Percentiles rank a stretch among this genome's conserved stretches.
Conservation (phyloP, 2,113 vertebrate genomes). For the Corapipo altera region DNA sequence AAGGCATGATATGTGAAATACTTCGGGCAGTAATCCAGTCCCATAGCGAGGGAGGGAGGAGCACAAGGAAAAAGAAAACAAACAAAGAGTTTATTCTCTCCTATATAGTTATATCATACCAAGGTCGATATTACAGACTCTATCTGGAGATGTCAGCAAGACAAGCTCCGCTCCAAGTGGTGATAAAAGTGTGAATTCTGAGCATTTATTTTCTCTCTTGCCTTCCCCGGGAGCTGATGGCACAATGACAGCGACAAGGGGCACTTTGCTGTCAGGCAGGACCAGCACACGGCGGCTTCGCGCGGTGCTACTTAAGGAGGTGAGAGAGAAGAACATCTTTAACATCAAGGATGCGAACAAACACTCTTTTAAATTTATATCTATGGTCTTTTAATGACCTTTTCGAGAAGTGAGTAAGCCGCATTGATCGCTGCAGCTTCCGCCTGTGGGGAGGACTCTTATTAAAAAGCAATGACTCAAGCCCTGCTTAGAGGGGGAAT, state of each 20-base stretch:
- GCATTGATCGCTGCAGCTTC: slow-evolving; percentile 49
- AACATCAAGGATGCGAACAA: slow-evolving; percentile 47
- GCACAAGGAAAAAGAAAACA: background rate
- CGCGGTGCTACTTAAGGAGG: background rate
- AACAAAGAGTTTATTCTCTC: background rate
- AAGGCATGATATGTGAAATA: background rate
- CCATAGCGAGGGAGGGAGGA: background rate
- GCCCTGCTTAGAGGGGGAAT: slow-evolving; percentile 44
- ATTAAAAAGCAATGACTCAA: slow-evolving; percentile 64
- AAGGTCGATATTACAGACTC: background rate
- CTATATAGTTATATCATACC: background rate
- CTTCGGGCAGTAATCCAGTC: background rate
- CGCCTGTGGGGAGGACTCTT: slow-evolving; percentile 33
- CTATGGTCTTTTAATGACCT: slow-evolving; percentile 64
- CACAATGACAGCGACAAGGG: background rate
- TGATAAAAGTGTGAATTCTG: background rate
- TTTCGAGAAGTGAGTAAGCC: slow-evolving; percentile 41
- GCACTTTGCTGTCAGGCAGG: background rate
- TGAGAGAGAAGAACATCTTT: slow-evolving; percentile 27
- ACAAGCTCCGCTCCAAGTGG: background rate
- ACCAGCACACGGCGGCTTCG: accelerated
- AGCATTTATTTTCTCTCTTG: background rate
- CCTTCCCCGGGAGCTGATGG: background rate
- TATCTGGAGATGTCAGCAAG: background rate
- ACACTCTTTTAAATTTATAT: slow-evolving; percentile 46